Percentiles rank a stretch among this genome's conserved stretches.
These are phyloP conservation scores for Monochamus alternatus DNA, from an alignment of 2,888 invertebrate species.

Conservation along the genomic window DNA sequence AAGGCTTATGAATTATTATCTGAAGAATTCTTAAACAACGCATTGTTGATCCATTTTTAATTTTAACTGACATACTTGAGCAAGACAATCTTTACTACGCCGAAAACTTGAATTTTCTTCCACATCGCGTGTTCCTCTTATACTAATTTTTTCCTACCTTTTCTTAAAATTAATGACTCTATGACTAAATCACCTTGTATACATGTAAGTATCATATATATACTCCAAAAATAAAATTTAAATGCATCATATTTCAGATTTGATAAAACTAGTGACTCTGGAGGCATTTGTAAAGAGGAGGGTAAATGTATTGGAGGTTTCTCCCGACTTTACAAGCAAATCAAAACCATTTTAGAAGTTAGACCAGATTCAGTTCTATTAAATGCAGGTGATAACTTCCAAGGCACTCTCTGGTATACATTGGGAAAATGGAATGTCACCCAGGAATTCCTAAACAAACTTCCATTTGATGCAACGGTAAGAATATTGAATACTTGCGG, in stretches of 20 bases:
- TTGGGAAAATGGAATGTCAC: slow-evolving; percentile 83
- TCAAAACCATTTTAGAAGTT: slow-evolving; percentile 70
- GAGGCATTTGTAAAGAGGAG: slow-evolving; percentile 62
- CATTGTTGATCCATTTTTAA: no score
- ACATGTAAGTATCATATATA: no score
- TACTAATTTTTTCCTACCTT: no score
- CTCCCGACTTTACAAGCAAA: slow-evolving; percentile 77
- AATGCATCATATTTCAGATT: slow-evolving; percentile 45
- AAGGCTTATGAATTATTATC: no score
- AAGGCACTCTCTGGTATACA: slow-evolving; percentile 90
- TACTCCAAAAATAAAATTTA: no score
- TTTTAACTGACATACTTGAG: no score
- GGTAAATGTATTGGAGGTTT: slow-evolving; percentile 80
- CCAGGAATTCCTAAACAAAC: slow-evolving; percentile 81
- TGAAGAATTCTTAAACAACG: no score
- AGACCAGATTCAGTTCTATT: slow-evolving; percentile 77
- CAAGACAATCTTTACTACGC: no score
- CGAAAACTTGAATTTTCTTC: no score
- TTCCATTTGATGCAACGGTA: slow-evolving; percentile 86
- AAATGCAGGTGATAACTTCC: slow-evolving; percentile 89
- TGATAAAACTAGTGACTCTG: slow-evolving; percentile 47
- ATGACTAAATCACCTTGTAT: no score
- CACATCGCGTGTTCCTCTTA: background rate
- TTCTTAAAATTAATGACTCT: no score
- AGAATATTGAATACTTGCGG: slow-evolving; percentile 54